phyloP scores from a whole-genome alignment of 2,797 vertebrate genomes.

The Arrhamphus sclerolepis region DNA sequence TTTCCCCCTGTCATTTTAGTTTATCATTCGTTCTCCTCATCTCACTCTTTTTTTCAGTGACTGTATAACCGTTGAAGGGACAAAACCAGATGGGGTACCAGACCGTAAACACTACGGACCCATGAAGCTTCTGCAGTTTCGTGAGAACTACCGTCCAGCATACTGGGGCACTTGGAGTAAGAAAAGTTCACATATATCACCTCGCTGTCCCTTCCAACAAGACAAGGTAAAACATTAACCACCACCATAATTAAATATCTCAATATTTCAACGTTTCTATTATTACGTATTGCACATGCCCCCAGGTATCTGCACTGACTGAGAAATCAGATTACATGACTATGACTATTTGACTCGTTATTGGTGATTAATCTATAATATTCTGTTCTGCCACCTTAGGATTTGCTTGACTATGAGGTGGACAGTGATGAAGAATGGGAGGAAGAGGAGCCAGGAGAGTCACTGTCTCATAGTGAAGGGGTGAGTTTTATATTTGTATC shows the following conservation, averaged over 20 bases:
- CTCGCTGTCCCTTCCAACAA: slow-evolving; percentile 86
- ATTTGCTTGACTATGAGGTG: slow-evolving; percentile 92
- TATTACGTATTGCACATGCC: too few relatives aligned
- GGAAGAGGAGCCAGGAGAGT: slow-evolving; percentile 97
- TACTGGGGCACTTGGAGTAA: slow-evolving; percentile 99
- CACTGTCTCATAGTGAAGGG: slow-evolving; percentile 97
- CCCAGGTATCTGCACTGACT: too few relatives aligned
- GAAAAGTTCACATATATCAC: slow-evolving; percentile 79
- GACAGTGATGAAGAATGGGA: slow-evolving; percentile 99
- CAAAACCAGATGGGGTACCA: slow-evolving; percentile 75
- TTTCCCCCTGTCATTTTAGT: not conserved
- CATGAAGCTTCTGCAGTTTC: slow-evolving; percentile 96
- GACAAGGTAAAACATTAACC: slow-evolving; percentile 83
- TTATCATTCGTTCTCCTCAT: not conserved
- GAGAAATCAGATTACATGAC: too few relatives aligned
- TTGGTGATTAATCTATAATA: too few relatives aligned
- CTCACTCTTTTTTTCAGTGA: slow-evolving; percentile 72
- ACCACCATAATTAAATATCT: not conserved
- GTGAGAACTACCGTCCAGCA: slow-evolving; percentile 93
- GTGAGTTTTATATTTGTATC: slow-evolving; percentile 74
- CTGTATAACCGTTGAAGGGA: slow-evolving; percentile 74
- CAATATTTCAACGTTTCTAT: too few relatives aligned
- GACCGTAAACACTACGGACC: slow-evolving; percentile 86
- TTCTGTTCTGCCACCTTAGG: slow-evolving; percentile 73
- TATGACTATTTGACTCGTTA: too few relatives aligned